Percentiles rank a stretch among this genome's conserved stretches.
These are phyloP conservation scores for Peromyscus melanophrys DNA, from an alignment of 2,797 vertebrate genomes.

Conservation along the genomic window DNA sequence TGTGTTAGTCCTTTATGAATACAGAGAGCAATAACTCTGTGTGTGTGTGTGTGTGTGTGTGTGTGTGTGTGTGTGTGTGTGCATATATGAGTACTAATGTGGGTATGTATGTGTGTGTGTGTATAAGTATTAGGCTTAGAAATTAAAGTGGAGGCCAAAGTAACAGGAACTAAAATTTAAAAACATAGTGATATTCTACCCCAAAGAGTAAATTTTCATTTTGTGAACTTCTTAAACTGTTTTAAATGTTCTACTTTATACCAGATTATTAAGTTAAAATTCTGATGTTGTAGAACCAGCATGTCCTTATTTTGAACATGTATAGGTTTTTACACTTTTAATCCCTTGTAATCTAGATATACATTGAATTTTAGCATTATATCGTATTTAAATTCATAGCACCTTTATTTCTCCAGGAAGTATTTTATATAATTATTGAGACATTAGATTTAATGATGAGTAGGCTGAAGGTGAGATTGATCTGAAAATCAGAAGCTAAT, in stretches of 20 bases:
- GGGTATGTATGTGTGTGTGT: not conserved
- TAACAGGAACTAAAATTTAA: not conserved
- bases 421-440: not conserved
- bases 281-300: not conserved
- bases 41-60: not conserved
- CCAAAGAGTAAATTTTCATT: not conserved
- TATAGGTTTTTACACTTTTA: constrained; percentile 38
- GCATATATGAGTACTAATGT: not conserved
- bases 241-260: not conserved
- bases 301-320: not conserved
- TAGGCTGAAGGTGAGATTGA: not conserved
- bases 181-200: not conserved
- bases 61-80: not conserved
- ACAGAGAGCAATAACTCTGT: not conserved
- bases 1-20: not conserved
- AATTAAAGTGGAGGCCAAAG: not conserved
- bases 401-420: not conserved
- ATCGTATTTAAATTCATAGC: not conserved
- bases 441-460: not conserved
- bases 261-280: not conserved
- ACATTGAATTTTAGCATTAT: not conserved
- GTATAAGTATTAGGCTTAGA: not conserved
- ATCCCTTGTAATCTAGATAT: not conserved
- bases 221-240: not conserved
- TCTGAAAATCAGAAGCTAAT: not conserved